Percentiles rank a stretch among this genome's conserved stretches.
These are phyloP conservation scores for Pteropus alecto DNA, from an alignment of 2,113 vertebrate genomes.

Conservation along the genomic window DNA sequence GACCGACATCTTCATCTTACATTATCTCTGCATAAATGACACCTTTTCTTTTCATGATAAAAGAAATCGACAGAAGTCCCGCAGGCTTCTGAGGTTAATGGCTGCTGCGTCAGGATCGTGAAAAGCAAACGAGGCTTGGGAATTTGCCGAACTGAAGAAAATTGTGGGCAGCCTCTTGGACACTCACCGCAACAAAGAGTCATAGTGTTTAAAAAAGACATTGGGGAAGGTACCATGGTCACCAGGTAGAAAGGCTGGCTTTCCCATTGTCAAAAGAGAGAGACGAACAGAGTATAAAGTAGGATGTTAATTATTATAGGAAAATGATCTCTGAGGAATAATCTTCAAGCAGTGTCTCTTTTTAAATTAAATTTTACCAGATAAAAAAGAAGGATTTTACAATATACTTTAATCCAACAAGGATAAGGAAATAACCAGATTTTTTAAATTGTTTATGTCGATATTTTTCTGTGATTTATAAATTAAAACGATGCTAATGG, in stretches of 20 bases:
- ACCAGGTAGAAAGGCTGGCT: not conserved
- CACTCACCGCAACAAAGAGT: not conserved
- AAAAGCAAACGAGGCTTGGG: not conserved
- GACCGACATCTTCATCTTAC: not conserved
- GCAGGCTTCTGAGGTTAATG: not conserved
- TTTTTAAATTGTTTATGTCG: not conserved
- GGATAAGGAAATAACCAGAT: not conserved
- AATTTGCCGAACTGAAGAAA: conserved; percentile 11
- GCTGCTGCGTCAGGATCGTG: not conserved
- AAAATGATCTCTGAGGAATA: not conserved
- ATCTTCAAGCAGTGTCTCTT: not conserved
- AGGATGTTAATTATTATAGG: not conserved
- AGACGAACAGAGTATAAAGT: not conserved
- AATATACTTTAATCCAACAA: not conserved
- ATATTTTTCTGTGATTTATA: not conserved
- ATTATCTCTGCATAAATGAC: not conserved
- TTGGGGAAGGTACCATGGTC: not conserved
- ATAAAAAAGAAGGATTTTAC: not conserved
- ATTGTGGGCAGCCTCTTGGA: not conserved
- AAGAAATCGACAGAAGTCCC: not conserved
- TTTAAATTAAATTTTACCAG: not conserved
- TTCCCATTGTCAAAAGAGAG: not conserved
- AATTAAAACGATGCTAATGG: not conserved
- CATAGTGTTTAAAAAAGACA: not conserved
- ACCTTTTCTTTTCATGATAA: not conserved